Evolutionary conservation across 2,113 vertebrate species (phyloP), one percentile per base, ranked within the genome.

Genomic region (Prolemur simus): DNA sequence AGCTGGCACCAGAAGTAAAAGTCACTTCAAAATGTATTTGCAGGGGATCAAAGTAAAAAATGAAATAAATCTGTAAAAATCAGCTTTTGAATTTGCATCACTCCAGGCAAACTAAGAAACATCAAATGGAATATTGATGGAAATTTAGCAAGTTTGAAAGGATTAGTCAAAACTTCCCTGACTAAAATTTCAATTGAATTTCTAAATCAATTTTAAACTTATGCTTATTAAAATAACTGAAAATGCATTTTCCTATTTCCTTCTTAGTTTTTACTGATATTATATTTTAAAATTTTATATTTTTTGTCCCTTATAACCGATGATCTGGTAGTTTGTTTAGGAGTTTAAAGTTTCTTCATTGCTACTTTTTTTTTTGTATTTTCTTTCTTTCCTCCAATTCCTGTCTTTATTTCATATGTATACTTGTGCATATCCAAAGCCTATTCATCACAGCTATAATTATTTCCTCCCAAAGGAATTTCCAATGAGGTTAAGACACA

Each of bases 61-160:
- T 52, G 13, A 94, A 96, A 88, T 76, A 74, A 92, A 95, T 85
- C 37, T 85, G 76, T 82, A 93, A 45, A 97, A 96, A 42, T 68
- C 23, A 82, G 47, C 66, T 90, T 92, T 84, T 77, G 76, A 90
- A 80, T 95, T 76, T 96, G 69, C 47, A 87, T 95, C 45, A 89
- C 47, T 90, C 4, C 23, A 90, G 83, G 78, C 42, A 84, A 42
- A 81, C 9, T 60, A 84, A 87, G 27, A 87, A 80, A 92, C 37
- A 87, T 58, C 39, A 85, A 96, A 81, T 84, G 32, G 39, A 94
- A 94, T 86, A 90, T 8, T 77, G 81, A 82, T 78, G 49, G 74
- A 87, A 95, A 87, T 85, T 63, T 63, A 92, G 14, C 13, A 96
- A 68, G 12, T 45, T 94, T 87, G 54, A 93, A 97, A 89, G 34